Percentiles rank a stretch among this genome's conserved stretches.
Evolutionary conservation across 1,140 invertebrate species (phyloP).

Genomic region (Ooceraea biroi): DNA sequence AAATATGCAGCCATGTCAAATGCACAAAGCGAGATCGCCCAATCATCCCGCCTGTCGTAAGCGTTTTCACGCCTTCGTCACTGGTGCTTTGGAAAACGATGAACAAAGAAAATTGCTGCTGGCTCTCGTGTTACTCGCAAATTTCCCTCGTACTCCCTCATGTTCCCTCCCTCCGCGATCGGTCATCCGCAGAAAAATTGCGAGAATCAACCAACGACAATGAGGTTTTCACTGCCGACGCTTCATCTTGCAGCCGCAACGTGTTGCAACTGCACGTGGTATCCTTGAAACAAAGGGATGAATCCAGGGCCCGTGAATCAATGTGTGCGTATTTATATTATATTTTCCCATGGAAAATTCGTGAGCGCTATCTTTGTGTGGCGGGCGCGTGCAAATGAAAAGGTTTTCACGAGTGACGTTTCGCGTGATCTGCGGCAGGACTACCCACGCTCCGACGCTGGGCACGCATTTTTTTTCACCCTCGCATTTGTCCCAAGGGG

Average conservation of each 20-base stretch:
- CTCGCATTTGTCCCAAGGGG: constrained; percentile 23
- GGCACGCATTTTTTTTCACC: constrained; percentile 21
- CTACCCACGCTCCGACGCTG: neutral
- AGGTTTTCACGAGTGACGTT: constrained; percentile 3
- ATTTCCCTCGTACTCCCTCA: too few relatives aligned
- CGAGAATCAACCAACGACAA: neutral
- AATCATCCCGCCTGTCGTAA: constrained; percentile 56
- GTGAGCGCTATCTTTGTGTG: neutral
- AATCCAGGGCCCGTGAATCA: neutral
- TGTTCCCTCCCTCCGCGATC: too few relatives aligned
- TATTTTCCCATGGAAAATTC: neutral
- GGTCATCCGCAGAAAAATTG: neutral
- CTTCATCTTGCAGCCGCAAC: neutral
- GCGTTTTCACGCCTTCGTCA: constrained; percentile 58
- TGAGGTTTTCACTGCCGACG: neutral
- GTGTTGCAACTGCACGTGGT: neutral
- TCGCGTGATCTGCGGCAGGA: neutral
- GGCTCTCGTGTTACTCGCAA: constrained; percentile 19
- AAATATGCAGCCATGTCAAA: constrained; percentile 64
- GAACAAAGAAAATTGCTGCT: constrained; percentile 60
- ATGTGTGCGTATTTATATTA: too few relatives aligned
- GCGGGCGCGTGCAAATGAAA: constrained; percentile 27
- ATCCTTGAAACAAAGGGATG: neutral
- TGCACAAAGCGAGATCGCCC: constrained; percentile 69
- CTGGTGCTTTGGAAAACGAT: constrained; percentile 36